Base-by-base conservation (phyloP, 2,113 vertebrate genomes). In the Enhydra lutris region DNA sequence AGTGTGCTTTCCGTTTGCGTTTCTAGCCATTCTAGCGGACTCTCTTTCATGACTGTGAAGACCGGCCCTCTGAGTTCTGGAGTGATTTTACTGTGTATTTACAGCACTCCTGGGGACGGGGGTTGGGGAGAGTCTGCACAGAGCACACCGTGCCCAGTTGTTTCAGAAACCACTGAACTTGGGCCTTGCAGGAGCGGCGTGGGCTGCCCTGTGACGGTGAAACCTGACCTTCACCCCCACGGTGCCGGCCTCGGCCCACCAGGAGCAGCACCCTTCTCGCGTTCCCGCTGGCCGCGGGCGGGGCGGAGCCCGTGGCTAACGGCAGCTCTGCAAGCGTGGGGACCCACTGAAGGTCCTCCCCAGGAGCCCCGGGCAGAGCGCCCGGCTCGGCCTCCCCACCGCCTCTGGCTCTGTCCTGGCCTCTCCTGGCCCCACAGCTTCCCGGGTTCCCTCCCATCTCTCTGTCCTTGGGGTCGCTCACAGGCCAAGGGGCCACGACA, bases 281-380 rank as follows among this genome's bases (percentile, higher is more conserved):
- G 0, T 50, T 52, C 0, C 0, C 1, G 3, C 3, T 29, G 11
- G 0, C 34, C 0, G 0, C 14, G 2, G 18, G 21, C 55, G 57
- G 17, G n/a, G 31, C 31, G 0, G 65, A 67, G 65, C 31, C 3
- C 7, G 2, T n/a, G 65, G 65, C 7, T 4, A 2, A 29, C 24
- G 3, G 12, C 24, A 24, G 13, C 39, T 24, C 39, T 26, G 1
- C 14, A 6, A 57, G 34, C 5, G 17, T 12, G 45, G 34, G 23
- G 14, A n/a, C 26, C 20, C 17, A 0, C 55, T 10, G 13, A 57
- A 0, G 31, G n/a, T 52, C 50, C 71, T 61, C 18, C 57, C 80
- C n/a, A 10, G 50, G 24, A 17, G 63, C 67, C 17, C 63, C 31
- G 4, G 7, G 45, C 71, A 14, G 57, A 67, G 71, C 4, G 3